These are phyloP conservation scores for Yasuhikotakia modesta DNA, from an alignment of 2,797 vertebrate species.

Conservation along the genomic window DNA sequence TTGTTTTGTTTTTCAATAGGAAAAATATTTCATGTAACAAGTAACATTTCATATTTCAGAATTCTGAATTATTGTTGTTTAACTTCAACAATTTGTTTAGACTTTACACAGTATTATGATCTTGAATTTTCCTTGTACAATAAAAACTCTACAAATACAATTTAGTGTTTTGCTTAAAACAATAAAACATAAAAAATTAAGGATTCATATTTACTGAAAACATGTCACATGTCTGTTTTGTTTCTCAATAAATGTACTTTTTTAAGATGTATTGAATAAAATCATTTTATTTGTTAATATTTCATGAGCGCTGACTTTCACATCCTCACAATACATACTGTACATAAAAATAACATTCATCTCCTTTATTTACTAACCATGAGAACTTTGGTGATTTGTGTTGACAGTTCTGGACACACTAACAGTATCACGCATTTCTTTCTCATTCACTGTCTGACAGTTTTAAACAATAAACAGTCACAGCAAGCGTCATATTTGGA, in stretches of 20 bases:
- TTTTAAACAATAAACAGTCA: background rate
- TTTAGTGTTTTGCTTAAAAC: too few species aligned
- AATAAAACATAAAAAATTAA: background rate
- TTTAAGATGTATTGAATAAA: too few species aligned
- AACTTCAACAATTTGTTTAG: too few species aligned
- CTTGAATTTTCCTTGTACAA: too few species aligned
- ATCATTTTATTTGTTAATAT: background rate
- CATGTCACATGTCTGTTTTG: background rate
- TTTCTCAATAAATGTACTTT: background rate
- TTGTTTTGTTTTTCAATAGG: too few species aligned
- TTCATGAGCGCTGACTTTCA: background rate
- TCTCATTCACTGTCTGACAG: background rate
- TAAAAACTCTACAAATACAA: too few species aligned
- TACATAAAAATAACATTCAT: background rate
- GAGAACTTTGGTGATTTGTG: slow-evolving; percentile 10
- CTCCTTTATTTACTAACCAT: slow-evolving; percentile 34
- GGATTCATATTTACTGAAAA: background rate
- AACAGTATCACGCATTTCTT: background rate
- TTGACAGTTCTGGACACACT: background rate
- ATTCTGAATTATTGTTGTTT: too few species aligned
- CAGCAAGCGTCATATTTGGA: slow-evolving; percentile 22
- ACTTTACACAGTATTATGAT: too few species aligned
- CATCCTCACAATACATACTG: background rate
- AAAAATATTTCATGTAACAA: too few species aligned
- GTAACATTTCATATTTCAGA: too few species aligned